phyloP scores from a whole-genome alignment of 2,797 vertebrate species.

The Catharus ustulatus region DNA sequence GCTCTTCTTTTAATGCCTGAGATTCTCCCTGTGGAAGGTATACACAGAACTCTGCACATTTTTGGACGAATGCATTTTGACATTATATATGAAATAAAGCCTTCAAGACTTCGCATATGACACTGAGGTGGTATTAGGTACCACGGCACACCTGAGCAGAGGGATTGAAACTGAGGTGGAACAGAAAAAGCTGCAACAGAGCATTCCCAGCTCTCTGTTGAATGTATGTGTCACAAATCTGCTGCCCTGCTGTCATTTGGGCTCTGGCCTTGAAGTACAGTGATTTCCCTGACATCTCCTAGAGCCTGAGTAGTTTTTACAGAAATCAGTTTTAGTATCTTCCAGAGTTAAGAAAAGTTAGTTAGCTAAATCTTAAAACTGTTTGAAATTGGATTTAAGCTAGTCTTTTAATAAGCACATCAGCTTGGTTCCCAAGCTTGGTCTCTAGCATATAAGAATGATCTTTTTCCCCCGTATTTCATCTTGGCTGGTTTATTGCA shows the following conservation, averaged over 20 bases:
- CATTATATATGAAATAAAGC: neutral
- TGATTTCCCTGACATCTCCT: neutral
- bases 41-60: neutral
- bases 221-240: accelerated
- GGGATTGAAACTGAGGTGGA: neutral
- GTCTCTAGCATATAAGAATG: neutral
- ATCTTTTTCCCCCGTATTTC: neutral
- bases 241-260: neutral
- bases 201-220: neutral
- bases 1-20: neutral
- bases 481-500: conserved; percentile 36
- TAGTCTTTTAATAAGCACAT: conserved; percentile 20
- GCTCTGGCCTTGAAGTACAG: neutral
- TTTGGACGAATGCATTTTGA: neutral
- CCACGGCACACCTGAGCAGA: neutral
- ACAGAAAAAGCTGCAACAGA: neutral
- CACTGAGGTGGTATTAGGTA: neutral
- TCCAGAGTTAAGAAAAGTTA: neutral
- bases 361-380: neutral
- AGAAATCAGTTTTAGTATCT: neutral
- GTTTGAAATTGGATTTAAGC: conserved; percentile 18
- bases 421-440: conserved; percentile 2
- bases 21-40: neutral
- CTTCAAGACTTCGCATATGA: neutral
- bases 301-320: neutral